Evolutionary conservation across 1,140 invertebrate genomes (phyloP).

Genomic region (Drosophila willistoni): DNA sequence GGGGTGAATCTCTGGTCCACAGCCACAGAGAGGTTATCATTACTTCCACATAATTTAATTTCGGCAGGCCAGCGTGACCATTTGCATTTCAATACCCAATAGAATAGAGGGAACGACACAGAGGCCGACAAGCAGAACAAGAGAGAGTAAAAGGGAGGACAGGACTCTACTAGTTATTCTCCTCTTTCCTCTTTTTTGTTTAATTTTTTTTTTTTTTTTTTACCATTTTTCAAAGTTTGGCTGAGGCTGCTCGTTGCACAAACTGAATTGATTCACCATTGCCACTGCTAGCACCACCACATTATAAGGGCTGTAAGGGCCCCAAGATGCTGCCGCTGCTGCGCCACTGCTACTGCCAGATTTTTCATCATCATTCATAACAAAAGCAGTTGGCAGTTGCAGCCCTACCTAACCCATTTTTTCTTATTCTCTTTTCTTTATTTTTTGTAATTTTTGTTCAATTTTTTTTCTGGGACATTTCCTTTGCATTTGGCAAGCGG

Average conservation of each 20-base stretch:
- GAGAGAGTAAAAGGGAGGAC: background rate
- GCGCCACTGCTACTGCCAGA: slow-evolving; percentile 72
- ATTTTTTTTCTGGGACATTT: slow-evolving; percentile 68
- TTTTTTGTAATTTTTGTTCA: slow-evolving; percentile 8
- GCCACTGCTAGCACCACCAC: slow-evolving; percentile 5
- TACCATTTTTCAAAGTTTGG: slow-evolving; percentile 74
- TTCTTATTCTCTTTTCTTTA: slow-evolving; percentile 35
- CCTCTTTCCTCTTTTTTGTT: slow-evolving; percentile 13
- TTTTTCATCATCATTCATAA: slow-evolving; percentile 80
- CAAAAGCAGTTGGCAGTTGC: slow-evolving; percentile 80
- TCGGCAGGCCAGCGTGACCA: slow-evolving; percentile 71
- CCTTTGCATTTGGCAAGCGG: slow-evolving; percentile 79
- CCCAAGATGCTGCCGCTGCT: slow-evolving; percentile 27
- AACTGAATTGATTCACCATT: slow-evolving; percentile 76
- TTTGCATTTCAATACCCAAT: slow-evolving; percentile 81
- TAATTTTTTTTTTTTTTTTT: background rate
- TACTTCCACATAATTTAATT: slow-evolving; percentile 83
- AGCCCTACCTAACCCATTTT: slow-evolving; percentile 51
- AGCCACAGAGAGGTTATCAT: slow-evolving; percentile 78
- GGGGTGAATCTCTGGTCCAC: slow-evolving; percentile 30
- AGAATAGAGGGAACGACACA: slow-evolving; percentile 16
- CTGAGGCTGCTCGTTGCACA: slow-evolving; percentile 72
- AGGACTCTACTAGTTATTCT: background rate
- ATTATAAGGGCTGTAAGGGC: slow-evolving; percentile 14
- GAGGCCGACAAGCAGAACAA: background rate